phyloP scores from a whole-genome alignment of 1,140 invertebrate genomes.

The Drosophila mauritiana region DNA sequence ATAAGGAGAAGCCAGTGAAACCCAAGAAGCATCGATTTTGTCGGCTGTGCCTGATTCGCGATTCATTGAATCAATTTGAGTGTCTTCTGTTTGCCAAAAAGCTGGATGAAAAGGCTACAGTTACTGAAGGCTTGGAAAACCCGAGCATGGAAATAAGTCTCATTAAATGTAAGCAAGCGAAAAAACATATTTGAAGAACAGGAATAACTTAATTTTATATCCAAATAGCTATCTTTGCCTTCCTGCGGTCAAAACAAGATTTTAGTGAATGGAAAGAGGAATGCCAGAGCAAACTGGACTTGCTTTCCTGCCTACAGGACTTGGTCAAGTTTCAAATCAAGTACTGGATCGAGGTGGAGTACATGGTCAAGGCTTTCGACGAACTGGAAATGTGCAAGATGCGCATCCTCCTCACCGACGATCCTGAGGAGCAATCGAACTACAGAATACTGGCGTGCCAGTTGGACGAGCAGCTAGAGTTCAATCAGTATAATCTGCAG shows the following conservation, averaged over 20 bases:
- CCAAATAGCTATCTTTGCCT: constrained; percentile 56
- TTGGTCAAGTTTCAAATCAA: constrained; percentile 87
- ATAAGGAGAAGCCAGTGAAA: constrained; percentile 33
- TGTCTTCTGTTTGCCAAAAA: constrained; percentile 85
- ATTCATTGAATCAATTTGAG: constrained; percentile 86
- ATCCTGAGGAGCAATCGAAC: constrained; percentile 70
- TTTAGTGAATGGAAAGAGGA: constrained; percentile 31
- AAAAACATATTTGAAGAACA: background rate
- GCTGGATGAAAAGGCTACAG: constrained; percentile 72
- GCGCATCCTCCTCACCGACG: constrained; percentile 85
- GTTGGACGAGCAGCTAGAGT: constrained; percentile 50
- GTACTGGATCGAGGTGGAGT: constrained; percentile 82
- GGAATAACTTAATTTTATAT: background rate
- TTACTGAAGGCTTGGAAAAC: constrained; percentile 85
- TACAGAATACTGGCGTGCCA: constrained; percentile 64
- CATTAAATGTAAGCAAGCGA: constrained; percentile 46
- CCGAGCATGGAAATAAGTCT: constrained; percentile 73
- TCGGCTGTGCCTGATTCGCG: constrained; percentile 85
- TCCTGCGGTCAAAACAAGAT: constrained; percentile 35
- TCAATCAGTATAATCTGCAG: constrained; percentile 55
- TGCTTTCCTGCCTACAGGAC: constrained; percentile 88
- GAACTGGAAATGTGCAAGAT: constrained; percentile 91
- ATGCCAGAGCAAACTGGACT: constrained; percentile 85
- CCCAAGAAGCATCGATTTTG: constrained; percentile 40
- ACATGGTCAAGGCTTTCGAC: constrained; percentile 86